Conservation (phyloP, 2,888 invertebrate genomes). For the Andrena fulva region DNA sequence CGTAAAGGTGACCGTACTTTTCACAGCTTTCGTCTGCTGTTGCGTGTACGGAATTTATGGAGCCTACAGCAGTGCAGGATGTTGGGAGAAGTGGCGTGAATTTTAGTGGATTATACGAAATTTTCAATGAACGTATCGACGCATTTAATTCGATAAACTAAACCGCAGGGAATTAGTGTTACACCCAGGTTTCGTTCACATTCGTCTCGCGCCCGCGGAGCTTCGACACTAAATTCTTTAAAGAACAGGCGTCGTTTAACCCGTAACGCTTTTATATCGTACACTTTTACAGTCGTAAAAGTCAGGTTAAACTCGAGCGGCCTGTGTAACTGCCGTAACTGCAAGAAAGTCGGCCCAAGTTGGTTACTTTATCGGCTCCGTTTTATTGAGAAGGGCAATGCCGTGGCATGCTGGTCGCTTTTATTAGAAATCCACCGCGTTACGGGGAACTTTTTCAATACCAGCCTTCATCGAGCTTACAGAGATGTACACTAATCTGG, state of each 20-base stretch:
- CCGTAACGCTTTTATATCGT: constrained; percentile 41
- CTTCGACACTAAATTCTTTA: constrained; percentile 2
- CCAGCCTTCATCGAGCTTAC: constrained; percentile 20
- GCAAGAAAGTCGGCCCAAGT: constrained; percentile 51
- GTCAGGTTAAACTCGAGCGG: constrained; percentile 39
- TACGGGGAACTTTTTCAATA: constrained; percentile 75
- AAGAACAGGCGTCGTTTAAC: constrained; percentile 24
- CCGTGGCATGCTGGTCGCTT: constrained; percentile 45
- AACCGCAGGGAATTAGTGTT: neutral
- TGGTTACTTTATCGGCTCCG: constrained; percentile 56
- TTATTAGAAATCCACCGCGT: constrained; percentile 75
- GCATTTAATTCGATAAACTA: neutral
- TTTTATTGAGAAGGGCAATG: constrained; percentile 70
- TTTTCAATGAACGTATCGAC: neutral
- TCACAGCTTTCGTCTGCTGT: neutral
- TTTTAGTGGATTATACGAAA: neutral
- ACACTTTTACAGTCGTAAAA: constrained; percentile 53
- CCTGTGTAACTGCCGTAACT: constrained; percentile 57
- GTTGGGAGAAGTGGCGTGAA: neutral
- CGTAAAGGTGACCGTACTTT: neutral
- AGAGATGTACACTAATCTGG: constrained; percentile 3
- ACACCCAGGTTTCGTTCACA: neutral
- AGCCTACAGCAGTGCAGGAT: neutral
- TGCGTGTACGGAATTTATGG: neutral
- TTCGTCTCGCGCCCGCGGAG: neutral